Conservation (phyloP, 2,888 invertebrate species). For the Ophion obscuratus region DNA sequence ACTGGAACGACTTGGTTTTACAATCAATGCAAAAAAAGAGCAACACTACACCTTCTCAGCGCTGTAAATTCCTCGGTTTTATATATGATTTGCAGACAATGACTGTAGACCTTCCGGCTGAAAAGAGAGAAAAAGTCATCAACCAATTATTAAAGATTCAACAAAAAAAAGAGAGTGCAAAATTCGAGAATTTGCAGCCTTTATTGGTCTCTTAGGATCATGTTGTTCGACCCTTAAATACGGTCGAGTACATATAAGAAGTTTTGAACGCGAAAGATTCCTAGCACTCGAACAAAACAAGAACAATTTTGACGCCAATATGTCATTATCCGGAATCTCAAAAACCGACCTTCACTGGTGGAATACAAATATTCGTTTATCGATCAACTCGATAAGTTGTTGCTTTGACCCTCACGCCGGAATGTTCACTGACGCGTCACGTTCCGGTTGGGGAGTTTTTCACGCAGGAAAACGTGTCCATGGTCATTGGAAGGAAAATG, state of each 20-base stretch:
- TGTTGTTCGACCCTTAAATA: conserved; percentile 56
- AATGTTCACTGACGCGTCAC: conserved; percentile 13
- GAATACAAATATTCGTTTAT: neutral
- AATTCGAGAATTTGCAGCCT: conserved; percentile 53
- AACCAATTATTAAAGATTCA: conserved; percentile 8
- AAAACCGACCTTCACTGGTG: conserved; percentile 2
- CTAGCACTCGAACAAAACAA: conserved; percentile 49
- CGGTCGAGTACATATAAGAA: conserved; percentile 56
- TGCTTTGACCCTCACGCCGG: neutral
- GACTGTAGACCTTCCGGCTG: neutral
- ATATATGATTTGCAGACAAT: no score
- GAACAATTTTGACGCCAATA: conserved; percentile 54
- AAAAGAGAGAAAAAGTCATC: neutral
- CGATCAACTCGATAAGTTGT: neutral
- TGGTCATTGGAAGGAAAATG: no score
- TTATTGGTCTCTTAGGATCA: conserved; percentile 53
- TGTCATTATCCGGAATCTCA: conserved; percentile 3
- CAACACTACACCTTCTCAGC: conserved; percentile 4
- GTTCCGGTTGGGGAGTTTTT: conserved; percentile 4
- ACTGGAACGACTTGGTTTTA: neutral
- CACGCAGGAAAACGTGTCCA: neutral
- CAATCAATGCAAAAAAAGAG: conserved; percentile 46
- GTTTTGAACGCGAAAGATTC: conserved; percentile 58
- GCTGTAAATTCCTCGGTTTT: conserved; percentile 42
- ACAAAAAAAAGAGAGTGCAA: conserved; percentile 26